Evolutionary conservation across 2,888 invertebrate genomes (phyloP), one percentile per base, ranked within the genome.

Genomic region (Sminthurides aquaticus): DNA sequence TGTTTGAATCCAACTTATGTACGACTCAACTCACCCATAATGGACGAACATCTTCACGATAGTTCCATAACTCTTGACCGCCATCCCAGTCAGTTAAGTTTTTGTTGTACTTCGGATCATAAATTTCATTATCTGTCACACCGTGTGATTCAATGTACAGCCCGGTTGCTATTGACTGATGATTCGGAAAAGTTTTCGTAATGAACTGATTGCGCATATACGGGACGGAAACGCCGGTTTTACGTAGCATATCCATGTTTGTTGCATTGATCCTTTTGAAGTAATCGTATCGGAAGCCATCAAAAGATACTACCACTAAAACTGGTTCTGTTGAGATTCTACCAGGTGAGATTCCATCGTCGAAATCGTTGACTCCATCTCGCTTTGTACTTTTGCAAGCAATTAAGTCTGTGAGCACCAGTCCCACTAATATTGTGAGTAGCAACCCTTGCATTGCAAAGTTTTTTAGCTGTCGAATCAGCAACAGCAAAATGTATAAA

Each of bases 221-320:
- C 66, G 83, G 82, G 0, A 84, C 79, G 69, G 81, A 79, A 2
- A 84, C 82, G 3, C 87, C 86, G 64, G 18, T 24, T 18, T n/a
- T 28, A 1, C 24, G 22, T 1, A 89, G 75, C 62, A 78, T 77
- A 55, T 83, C 79, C 78, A 88, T 80, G 71, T 82, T 82, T 0
- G 86, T 84, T 1, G 86, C 84, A 0, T 65, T 60, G 1, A 69
- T 43, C 71, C 82, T 81, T 1, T 83, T 75, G 63, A 87, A 80
- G 75, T 86, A 88, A 76, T 87, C 84, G 76, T 84, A 84, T 68
- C 87, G 80, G 76, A 88, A 88, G 24, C 85, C 88, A 79, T 88
- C 88, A 75, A 85, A 85, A 0, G 87, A 87, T 18, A 87, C 80
- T 18, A 87, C 78, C 43, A 87, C 55, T 18, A 72, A 25, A 18